Evolutionary conservation across 2,797 vertebrate species (phyloP), one percentile per base, ranked within the genome.

Genomic region (Siniperca undulata): DNA sequence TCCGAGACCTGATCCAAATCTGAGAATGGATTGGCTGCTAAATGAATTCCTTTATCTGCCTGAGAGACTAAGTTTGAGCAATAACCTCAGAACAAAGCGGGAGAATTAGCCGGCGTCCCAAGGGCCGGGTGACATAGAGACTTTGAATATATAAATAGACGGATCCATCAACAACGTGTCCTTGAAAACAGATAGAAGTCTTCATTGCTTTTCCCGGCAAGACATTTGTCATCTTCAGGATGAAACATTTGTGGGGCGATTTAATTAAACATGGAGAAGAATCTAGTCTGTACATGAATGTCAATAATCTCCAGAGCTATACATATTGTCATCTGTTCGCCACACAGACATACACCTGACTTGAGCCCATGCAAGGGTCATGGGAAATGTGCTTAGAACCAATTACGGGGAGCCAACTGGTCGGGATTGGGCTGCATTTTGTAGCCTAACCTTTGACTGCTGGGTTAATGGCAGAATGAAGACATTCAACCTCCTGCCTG

Each of bases 21-120:
- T 90, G 74, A 87, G 89, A 93, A 93, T 77, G 91, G 92, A 95
- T 94, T 90, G 90, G 87, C 85, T 86, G 88, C 88, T 93, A 94
- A 95, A 94, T 94, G 84, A 94, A 94, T 95, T 94, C 88, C 85
- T 93, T 94, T 94, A 94, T 95, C 93, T 91, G 91, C 77, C 80
- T 74, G 72, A 82, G 85, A 93, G 85, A 91, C 74, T 36, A 46
- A 80, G 78, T 90, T 89, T 90, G 84, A 92, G 92, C 78, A 92
- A 93, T 93, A 92, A 92, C 91, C 92, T 88, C 80, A 60, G 70
- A 93, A 93, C 89, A 94, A 92, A 92, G 84, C 78, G 19, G 52
- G 75, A 80, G 86, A 93, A 93, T 93, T 89, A 93, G 74, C 86
- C 7, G 24, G 22, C 6, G 38, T 87, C 85, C 66, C 40, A 0